Conservation (phyloP, 2,888 invertebrate genomes). For the Agrochola lota region DNA sequence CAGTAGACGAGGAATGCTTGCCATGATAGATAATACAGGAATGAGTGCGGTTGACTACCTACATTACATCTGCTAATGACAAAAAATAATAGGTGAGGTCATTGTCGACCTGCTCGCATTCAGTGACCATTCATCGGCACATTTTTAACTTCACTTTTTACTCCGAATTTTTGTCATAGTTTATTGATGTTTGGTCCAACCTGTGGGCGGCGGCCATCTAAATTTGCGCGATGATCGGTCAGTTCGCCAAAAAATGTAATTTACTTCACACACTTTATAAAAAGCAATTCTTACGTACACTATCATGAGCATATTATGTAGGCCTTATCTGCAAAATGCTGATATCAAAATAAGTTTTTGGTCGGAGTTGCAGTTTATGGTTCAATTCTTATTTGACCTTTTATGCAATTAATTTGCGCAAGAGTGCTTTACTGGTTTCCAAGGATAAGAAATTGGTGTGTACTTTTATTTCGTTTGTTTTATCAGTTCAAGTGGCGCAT, state of each 20-base stretch:
- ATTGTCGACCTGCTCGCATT: constrained; percentile 71
- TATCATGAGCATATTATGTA: constrained; percentile 19
- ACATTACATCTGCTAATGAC: constrained; percentile 74
- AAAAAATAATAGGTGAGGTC: constrained; percentile 81
- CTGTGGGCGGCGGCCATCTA: constrained; percentile 73
- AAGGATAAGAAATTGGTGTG: constrained; percentile 60
- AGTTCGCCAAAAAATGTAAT: constrained; percentile 63
- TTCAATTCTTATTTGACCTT: constrained; percentile 47
- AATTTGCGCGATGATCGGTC: constrained; percentile 71
- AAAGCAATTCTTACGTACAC: constrained; percentile 60
- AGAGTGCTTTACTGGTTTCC: constrained; percentile 61
- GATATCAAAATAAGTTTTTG: constrained; percentile 16
- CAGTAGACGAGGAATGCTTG: constrained; percentile 72
- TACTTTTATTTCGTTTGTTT: constrained; percentile 60
- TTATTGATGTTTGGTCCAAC: constrained; percentile 70
- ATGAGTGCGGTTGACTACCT: constrained; percentile 56
- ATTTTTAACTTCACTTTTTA: constrained; percentile 63
- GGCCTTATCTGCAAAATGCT: constrained; percentile 63
- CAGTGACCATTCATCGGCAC: constrained; percentile 66
- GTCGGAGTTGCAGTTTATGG: constrained; percentile 10
- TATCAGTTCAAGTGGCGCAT: constrained; percentile 66
- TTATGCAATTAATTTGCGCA: constrained; percentile 54
- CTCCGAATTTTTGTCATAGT: constrained; percentile 64
- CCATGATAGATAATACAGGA: constrained; percentile 75
- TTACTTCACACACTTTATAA: constrained; percentile 60